Conservation (phyloP, 1,140 invertebrate species). For the Drosophila bipectinata region DNA sequence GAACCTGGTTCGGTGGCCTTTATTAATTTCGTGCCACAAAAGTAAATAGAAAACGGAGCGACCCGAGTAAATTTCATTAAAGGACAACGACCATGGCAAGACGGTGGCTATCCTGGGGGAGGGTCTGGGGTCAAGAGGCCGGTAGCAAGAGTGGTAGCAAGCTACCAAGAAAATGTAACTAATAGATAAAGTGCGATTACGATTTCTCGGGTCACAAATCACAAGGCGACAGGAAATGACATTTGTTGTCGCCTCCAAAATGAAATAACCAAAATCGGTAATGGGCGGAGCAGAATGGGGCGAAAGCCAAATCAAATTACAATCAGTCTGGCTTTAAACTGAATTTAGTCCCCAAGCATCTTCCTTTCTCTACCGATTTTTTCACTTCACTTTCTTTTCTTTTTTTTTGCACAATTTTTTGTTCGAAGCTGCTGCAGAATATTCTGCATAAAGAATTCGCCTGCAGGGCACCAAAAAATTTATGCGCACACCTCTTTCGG, state of each 20-base stretch:
- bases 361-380: constrained; percentile 1
- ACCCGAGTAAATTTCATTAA: constrained; percentile 79
- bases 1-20: constrained; percentile 41
- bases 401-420: constrained; percentile 23
- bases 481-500: constrained; percentile 76
- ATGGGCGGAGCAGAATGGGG: constrained; percentile 22
- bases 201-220: constrained; percentile 74
- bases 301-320: constrained; percentile 67
- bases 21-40: constrained; percentile 76
- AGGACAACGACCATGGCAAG: constrained; percentile 23
- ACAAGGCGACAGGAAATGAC: constrained; percentile 67
- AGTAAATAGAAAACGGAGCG: constrained; percentile 71
- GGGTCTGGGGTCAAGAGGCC: constrained; percentile 19
- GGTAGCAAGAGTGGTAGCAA: background rate
- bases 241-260: constrained; percentile 76
- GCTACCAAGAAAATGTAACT: constrained; percentile 54
- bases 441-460: constrained; percentile 64
- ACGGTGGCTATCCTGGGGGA: background rate
- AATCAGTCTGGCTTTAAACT: constrained; percentile 75
- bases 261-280: constrained; percentile 74
- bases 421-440: constrained; percentile 28
- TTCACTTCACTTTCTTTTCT: background rate
- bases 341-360: constrained; percentile 36
- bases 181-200: constrained; percentile 76
- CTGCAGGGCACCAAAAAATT: constrained; percentile 68